Evolutionary conservation across 2,797 vertebrate species (phyloP).

Genomic region (Lateolabrax maculatus): DNA sequence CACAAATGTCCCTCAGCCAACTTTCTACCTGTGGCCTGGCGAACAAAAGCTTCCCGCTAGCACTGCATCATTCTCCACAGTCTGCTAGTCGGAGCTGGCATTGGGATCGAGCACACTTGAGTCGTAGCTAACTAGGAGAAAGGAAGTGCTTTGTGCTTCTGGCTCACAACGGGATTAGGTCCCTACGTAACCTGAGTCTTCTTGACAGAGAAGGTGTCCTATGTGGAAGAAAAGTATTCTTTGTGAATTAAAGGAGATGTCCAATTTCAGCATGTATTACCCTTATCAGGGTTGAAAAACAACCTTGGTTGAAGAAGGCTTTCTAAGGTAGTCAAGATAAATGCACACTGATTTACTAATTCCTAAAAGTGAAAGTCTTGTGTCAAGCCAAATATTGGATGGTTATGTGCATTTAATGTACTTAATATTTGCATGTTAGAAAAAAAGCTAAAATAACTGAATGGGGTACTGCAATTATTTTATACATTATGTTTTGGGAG

Average conservation of each 20-base stretch:
- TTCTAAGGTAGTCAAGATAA: constrained; percentile 9
- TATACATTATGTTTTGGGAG: not conserved
- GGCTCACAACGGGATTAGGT: constrained; percentile 71
- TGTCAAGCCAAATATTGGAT: constrained; percentile 14
- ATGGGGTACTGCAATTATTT: not conserved
- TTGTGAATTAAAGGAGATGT: constrained; percentile 63
- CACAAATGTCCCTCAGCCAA: constrained; percentile 15
- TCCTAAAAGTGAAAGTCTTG: not conserved
- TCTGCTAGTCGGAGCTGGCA: constrained; percentile 50
- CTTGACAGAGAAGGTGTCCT: constrained; percentile 62
- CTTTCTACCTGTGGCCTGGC: constrained; percentile 46
- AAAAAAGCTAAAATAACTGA: not conserved
- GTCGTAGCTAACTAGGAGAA: constrained; percentile 53
- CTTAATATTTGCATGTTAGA: not conserved
- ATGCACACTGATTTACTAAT: not conserved
- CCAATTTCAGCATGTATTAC: constrained; percentile 39
- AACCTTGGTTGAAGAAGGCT: constrained; percentile 31
- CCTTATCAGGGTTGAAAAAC: constrained; percentile 26
- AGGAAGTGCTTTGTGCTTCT: constrained; percentile 75
- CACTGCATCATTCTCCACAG: constrained; percentile 49
- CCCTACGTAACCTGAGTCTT: constrained; percentile 76
- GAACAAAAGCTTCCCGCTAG: constrained; percentile 35
- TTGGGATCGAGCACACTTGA: constrained; percentile 37
- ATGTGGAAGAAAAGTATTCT: constrained; percentile 74
- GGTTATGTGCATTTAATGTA: not conserved